These are phyloP conservation scores for Junonia oenone DNA, from an alignment of 2,888 invertebrate genomes.

Conservation along the genomic window DNA sequence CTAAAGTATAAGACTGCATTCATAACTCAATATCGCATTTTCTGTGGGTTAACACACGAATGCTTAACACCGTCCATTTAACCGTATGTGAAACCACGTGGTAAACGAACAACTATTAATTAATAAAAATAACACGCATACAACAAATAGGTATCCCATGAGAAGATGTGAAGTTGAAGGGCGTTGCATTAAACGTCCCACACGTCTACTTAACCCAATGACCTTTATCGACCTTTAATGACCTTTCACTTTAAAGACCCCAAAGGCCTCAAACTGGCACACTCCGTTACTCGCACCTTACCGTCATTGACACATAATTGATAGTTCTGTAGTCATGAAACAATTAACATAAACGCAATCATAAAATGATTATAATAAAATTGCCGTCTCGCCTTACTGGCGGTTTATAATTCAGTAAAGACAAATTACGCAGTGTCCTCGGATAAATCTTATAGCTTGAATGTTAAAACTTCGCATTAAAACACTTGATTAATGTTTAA, in stretches of 20 bases:
- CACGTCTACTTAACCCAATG: neutral
- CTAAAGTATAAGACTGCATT: too few relatives aligned
- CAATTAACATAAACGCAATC: constrained; percentile 1
- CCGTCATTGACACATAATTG: constrained; percentile 5
- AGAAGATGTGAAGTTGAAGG: neutral
- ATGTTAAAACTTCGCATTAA: neutral
- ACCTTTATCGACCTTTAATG: too few relatives aligned
- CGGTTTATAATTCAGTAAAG: neutral
- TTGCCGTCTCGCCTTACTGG: neutral
- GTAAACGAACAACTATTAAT: too few relatives aligned
- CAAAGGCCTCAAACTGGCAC: neutral
- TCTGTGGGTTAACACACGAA: too few relatives aligned
- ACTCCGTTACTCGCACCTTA: neutral
- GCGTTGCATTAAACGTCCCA: neutral
- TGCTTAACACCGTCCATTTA: too few relatives aligned
- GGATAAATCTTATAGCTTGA: neutral
- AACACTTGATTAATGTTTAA: neutral
- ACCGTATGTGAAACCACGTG: too few relatives aligned
- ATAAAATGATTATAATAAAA: neutral
- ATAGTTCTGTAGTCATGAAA: neutral
- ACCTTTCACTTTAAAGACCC: too few relatives aligned
- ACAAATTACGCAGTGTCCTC: neutral
- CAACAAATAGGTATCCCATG: neutral
- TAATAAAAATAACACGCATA: too few relatives aligned
- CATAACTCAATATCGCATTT: too few relatives aligned